Evolutionary conservation across 1,140 invertebrate species (phyloP), one percentile per base, ranked within the genome.

Genomic region (Matsumurasca onukii): DNA sequence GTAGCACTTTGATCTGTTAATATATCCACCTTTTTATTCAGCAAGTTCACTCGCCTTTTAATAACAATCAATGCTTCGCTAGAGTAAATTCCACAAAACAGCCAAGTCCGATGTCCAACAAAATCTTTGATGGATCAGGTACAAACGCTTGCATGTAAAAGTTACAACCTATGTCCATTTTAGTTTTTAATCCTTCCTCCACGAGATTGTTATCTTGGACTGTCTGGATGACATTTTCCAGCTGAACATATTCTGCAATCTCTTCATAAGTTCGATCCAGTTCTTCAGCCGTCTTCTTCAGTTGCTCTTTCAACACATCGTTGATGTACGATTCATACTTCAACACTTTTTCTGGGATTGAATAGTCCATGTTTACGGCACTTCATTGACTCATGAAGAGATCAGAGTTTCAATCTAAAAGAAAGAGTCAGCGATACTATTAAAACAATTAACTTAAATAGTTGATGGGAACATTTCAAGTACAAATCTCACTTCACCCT

Each of bases 151-250:
- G 85, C 75, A 91, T 84, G 73, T 88, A 91, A 57, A 91, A 87
- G 77, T 89, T 90, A 72, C 89, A 88, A 22, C 91, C 91, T 31
- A 92, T 74, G 75, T 93, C 90, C 24, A 93, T 81, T 82, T 93
- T 87, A 0, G 91, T 91, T 76, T 93, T 93, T 34, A 91, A 86
- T 15, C 87, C 88, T 57, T 81, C 78, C 3, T 80, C 76, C 55
- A 83, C 75, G 1, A 82, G 72, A 1, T 79, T 77, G 69, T 84
- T 81, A 25, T 79, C 74, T 76, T 85, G 83, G 17, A 87, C 76
- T 1, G 84, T 81, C 70, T 85, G 84, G 22, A 87, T 78, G 1
- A 84, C 81, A 70, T 85, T 84, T 76, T 88, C 89, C 39, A 93
- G 78, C 75, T 92, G 89, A 22, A 88, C 77, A 72, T 89, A 88